phyloP scores from a whole-genome alignment of 2,888 invertebrate species.

The Acronicta leporina region DNA sequence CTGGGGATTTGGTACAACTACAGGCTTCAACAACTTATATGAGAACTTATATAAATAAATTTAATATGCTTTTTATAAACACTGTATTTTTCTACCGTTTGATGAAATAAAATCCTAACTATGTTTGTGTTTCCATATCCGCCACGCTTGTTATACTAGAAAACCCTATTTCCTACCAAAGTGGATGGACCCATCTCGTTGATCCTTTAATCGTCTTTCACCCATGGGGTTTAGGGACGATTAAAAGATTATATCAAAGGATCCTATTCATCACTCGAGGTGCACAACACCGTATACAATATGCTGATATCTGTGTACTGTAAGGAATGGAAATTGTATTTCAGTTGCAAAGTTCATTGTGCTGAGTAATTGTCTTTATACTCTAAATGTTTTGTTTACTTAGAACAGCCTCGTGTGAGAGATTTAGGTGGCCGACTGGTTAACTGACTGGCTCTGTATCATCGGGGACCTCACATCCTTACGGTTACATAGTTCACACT shows the following conservation, averaged over 20 bases:
- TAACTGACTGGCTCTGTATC: too few species aligned
- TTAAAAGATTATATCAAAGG: slow-evolving; percentile 38
- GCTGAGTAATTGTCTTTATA: too few species aligned
- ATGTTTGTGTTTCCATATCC: slow-evolving; percentile 6
- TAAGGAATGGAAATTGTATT: slow-evolving; percentile 18
- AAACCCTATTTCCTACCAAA: slow-evolving; percentile 15
- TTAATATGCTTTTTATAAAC: too few species aligned
- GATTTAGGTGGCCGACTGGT: too few species aligned
- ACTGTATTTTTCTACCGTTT: too few species aligned
- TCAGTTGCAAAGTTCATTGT: neutral
- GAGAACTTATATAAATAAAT: neutral
- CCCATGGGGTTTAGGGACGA: slow-evolving; percentile 26
- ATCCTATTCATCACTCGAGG: slow-evolving; percentile 36
- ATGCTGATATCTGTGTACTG: slow-evolving; percentile 1
- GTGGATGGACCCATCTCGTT: slow-evolving; percentile 15
- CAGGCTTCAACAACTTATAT: too few species aligned
- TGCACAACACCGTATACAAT: slow-evolving; percentile 20
- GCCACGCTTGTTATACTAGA: slow-evolving; percentile 4
- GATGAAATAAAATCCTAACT: neutral
- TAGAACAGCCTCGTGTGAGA: too few species aligned
- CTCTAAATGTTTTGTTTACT: too few species aligned
- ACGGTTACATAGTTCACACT: too few species aligned
- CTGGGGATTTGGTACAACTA: too few species aligned
- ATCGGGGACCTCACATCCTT: too few species aligned
- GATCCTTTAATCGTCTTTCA: slow-evolving; percentile 32